These are phyloP conservation scores for Barypeithes pellucidus DNA, from an alignment of 2,888 invertebrate species.

Conservation along the genomic window DNA sequence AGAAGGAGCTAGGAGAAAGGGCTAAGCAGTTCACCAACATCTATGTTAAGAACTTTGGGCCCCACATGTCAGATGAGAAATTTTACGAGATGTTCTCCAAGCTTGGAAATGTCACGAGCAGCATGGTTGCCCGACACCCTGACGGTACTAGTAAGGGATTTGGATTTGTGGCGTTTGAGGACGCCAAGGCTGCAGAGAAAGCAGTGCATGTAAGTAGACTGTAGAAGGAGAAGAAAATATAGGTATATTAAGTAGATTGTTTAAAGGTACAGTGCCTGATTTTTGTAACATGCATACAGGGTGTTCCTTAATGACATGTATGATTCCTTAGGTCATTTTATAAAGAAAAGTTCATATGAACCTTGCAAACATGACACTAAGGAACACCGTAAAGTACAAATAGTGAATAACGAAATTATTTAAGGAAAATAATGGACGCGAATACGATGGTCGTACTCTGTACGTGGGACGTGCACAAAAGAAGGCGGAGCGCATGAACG, in stretches of 20 bases:
- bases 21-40: constrained; percentile 97
- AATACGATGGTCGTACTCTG: constrained; percentile 81
- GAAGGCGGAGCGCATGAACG: constrained; percentile 96
- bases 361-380: too few relatives aligned
- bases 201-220: constrained; percentile 81
- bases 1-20: constrained; percentile 96
- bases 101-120: constrained; percentile 93
- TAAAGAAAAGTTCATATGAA: too few relatives aligned
- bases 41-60: constrained; percentile 98
- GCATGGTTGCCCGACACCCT: constrained; percentile 92
- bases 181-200: constrained; percentile 94
- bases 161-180: constrained; percentile 98
- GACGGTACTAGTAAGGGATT: constrained; percentile 96
- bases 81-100: constrained; percentile 91
- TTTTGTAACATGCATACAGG: too few relatives aligned
- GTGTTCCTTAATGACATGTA: too few relatives aligned
- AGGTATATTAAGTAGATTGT: too few relatives aligned
- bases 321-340: too few relatives aligned
- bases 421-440: constrained; percentile 91
- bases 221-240: too few relatives aligned
- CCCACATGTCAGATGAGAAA: constrained; percentile 91
- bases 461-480: constrained; percentile 99
- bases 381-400: too few relatives aligned
- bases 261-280: too few relatives aligned
- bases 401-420: too few relatives aligned